Evolutionary conservation across 2,888 invertebrate genomes (phyloP), one percentile per base, ranked within the genome.

Genomic region (Cantharis flavilabris): DNA sequence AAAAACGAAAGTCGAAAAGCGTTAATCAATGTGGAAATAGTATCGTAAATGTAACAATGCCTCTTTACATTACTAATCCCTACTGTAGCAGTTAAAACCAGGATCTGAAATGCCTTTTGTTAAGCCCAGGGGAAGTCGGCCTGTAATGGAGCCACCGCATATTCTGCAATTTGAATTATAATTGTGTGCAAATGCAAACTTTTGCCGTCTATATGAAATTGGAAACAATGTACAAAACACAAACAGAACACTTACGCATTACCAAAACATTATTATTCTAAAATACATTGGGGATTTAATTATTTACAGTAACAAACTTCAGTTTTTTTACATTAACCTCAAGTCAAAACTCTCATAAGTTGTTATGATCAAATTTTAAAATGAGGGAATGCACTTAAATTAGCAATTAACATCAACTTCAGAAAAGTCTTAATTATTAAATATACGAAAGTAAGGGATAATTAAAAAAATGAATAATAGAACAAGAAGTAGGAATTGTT

Each of bases 161-260:
- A 84, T 84, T 83, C 84, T 82, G 80, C 83, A 83, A 83, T 84
- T 84, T 83, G 82, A 84, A 84, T 84, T 82, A 84, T 83, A 84
- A 84, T 83, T 84, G 83, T 84, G 83, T 84, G 83, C 80, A 82
- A 84, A 83, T 83, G 83, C 83, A 80, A 84, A 84, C 82, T 82
- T 83, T 81, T 80, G 76, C 80, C 80, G 82, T 83, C 83, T 83
- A 82, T 82, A 82, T 80, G 82, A 81, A 82, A 83, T 83, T 82
- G 80, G 80, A 82, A 82, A 82, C 82, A 82, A 81, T 83, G 79
- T 80, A 71, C 77, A 71, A 72, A 77, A 79, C 77, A 79, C 74
- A 80, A 77, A 79, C 73, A 75, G 73, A 70, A 77, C 76, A 76
- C 75, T 81, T 81, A 77, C 74, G 76, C 76, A 69, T 78, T 76